Base-by-base conservation (phyloP, 2,888 invertebrate genomes). In the Stomorhina lunata region DNA sequence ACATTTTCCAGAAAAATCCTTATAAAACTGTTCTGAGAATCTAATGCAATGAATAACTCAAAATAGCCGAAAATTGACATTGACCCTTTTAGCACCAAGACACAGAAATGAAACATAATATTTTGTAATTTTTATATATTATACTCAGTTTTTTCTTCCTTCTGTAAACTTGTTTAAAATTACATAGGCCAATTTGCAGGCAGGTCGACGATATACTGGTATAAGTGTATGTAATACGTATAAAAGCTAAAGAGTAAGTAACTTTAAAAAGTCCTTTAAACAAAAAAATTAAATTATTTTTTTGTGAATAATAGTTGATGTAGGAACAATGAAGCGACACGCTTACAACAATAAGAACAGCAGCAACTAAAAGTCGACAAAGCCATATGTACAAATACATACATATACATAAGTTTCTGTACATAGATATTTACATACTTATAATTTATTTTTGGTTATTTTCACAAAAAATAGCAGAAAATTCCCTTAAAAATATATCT, bases 221-320 rank as follows among this genome's bases (percentile, higher is more conserved):
- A n/a, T 34, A 22, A 27, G 25, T 71, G 7, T 32, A 15, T 61
- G 63, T 63, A 75, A 80, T 69, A 57, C 78, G 78, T 71, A 68
- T 69, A 78, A 69, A 69, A 75, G 65, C 69, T 79, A 27, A 82
- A 82, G 79, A 66, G 75, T 77, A 81, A 81, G 79, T 78, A 78
- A 83, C 66, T 83, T 83, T 59, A 66, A 79, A 79, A 68, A 72
- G 68, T 68, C 68, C 61, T 77, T 77, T 77, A 77, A 77, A 77
- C 76, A 77, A 77, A 77, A 53, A 79, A 79, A 79, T 79, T 73
- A 79, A 72, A 72, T 79, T 73, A 65, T 79, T 72, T 68, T 61
- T 63, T 43, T 40, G 43, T 15, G 25, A 66, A 72, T 61, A 37
- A 48, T 17, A 20, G 48, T 48, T 50, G 15, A 37, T 59, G 37